Conservation (phyloP, 2,888 invertebrate genomes). For the Tachina grossa region DNA sequence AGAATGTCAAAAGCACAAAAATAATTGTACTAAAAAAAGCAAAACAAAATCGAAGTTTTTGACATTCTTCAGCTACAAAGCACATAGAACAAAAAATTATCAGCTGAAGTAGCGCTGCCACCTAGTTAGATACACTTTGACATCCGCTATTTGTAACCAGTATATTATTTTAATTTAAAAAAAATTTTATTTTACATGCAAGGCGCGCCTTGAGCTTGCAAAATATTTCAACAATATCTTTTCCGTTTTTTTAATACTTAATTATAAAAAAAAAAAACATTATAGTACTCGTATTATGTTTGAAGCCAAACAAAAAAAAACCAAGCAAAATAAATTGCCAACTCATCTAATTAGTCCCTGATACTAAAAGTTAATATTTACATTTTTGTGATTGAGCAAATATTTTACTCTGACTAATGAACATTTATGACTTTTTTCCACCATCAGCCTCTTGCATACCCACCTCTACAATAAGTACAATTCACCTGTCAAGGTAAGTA, state of each 20-base stretch:
- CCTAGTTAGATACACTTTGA: no score
- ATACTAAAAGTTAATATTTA: conserved; percentile 70
- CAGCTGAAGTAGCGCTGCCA: no score
- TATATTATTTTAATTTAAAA: neutral
- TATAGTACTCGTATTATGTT: no score
- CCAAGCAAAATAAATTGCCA: conserved; percentile 54
- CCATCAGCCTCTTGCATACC: conserved; percentile 18
- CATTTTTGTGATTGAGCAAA: conserved; percentile 70
- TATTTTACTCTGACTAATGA: conserved; percentile 70
- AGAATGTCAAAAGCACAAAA: no score
- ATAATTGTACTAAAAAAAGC: no score
- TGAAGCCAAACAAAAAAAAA: neutral
- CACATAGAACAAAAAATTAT: no score
- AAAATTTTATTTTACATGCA: neutral
- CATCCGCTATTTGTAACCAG: no score
- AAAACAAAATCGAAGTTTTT: no score
- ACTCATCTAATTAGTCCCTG: conserved; percentile 69
- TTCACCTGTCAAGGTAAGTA: conserved; percentile 60
- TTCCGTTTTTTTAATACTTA: conserved; percentile 27
- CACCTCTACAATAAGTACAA: conserved; percentile 44
- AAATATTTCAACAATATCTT: neutral
- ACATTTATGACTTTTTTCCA: conserved; percentile 64
- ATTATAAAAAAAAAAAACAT: no score
- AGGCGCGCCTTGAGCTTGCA: neutral
- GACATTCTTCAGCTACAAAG: no score